Evolutionary conservation across 2,797 vertebrate genomes (phyloP), one percentile per base, ranked within the genome.

Genomic region (Spinibarbus caldwelli): DNA sequence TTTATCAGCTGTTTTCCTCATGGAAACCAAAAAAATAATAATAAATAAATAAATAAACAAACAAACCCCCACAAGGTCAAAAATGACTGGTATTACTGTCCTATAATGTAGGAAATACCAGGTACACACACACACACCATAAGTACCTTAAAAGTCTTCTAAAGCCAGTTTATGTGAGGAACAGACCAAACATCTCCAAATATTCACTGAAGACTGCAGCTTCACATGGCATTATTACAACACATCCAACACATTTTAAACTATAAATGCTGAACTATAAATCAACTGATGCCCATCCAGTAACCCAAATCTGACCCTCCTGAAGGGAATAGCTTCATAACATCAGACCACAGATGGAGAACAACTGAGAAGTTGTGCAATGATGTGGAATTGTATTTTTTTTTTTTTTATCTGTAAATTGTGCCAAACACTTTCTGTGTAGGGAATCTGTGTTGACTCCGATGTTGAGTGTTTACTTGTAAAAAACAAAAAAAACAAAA

Each of bases 311-410:
- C 11, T 67, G 71, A 77, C 59, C 75, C 66, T 57, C 73, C 78
- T 72, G 26, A 81, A 82, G 87, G 70, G 43, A 70, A 76, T 26
- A 70, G 29, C 72, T 57, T 62, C 52, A 52, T 21, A 36, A 82
- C 67, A 57, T 78, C 73, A 85, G 71, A 29, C 62, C 64, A 29
- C 49, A 76, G 41, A 52, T 67, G 43, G 72, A 31, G 38, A 29
- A 43, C 57, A 83, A 77, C 77, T 29, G 7, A 73, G 41, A 75
- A 49, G 6, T 78, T 86, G 80, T 38, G 72, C 57, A 88, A 82
- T 76, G 43, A 26, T 86, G 85, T 77, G 72, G 34, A 82, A 78
- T 12, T 67, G 4, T 34, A 12, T 21, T 31, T 23, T 64, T 15
- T 17, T n/a, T n/a, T 10, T 52, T 29, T 64, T 38, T 78, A 31